Conservation (phyloP, 2,797 vertebrate genomes). For the Sebastolobus alascanus region DNA sequence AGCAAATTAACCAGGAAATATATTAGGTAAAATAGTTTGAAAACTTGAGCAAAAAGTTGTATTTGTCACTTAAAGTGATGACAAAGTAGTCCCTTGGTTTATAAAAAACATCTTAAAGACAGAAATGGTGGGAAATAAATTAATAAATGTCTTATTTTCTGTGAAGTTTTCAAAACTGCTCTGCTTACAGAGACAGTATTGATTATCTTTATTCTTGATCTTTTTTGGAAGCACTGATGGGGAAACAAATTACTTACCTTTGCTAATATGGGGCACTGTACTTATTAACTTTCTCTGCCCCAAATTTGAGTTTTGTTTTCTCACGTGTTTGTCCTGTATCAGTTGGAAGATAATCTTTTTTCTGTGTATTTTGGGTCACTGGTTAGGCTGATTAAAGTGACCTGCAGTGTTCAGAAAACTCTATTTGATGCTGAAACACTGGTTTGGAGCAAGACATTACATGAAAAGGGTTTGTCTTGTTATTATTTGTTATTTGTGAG, state of each 20-base stretch:
- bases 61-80: not conserved
- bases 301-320: not conserved
- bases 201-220: not conserved
- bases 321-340: not conserved
- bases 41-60: not conserved
- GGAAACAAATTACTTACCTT: not conserved
- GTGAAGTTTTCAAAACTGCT: not conserved
- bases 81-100: not conserved
- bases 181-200: not conserved
- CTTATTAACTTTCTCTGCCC: constrained; percentile 7
- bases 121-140: not conserved
- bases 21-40: not conserved
- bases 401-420: constrained; percentile 16
- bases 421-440: constrained; percentile 14
- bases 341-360: not conserved
- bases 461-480: constrained; percentile 5
- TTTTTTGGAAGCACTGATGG: not conserved
- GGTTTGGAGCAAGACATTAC: constrained; percentile 10
- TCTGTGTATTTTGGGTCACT: not conserved
- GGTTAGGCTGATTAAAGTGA: constrained; percentile 41
- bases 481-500: not conserved
- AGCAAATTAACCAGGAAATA: not conserved
- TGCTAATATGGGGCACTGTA: not conserved
- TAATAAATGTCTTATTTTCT: not conserved
- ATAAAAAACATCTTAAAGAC: not conserved